Evolutionary conservation across 2,888 invertebrate species (phyloP).

Genomic region (Netelia virgata): DNA sequence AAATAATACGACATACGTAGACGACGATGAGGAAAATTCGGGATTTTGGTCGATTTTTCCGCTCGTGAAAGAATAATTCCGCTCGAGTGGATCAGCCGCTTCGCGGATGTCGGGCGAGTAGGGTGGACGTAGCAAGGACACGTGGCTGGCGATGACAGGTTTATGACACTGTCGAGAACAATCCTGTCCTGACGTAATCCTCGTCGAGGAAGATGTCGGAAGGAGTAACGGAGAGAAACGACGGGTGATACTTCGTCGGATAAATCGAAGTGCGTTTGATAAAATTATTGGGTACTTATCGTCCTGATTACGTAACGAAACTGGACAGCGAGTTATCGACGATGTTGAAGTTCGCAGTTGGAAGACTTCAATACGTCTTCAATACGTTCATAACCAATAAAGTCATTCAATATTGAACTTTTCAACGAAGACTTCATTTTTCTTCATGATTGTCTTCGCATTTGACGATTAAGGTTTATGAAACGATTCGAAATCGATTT

Average conservation of each 20-base stretch:
- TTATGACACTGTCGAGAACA: slow-evolving; percentile 63
- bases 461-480: neutral
- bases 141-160: slow-evolving; percentile 67
- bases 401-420: neutral
- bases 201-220: slow-evolving; percentile 17
- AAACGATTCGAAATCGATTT: neutral
- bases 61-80: slow-evolving; percentile 32
- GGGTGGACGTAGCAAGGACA: slow-evolving; percentile 38
- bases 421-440: neutral
- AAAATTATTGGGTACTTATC: neutral
- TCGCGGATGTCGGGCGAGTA: slow-evolving; percentile 28
- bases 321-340: neutral
- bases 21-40: neutral
- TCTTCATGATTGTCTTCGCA: no score
- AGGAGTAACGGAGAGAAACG: slow-evolving; percentile 26
- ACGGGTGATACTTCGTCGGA: neutral
- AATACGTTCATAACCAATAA: no score
- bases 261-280: slow-evolving; percentile 17
- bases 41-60: neutral
- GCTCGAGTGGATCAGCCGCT: slow-evolving; percentile 52
- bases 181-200: slow-evolving; percentile 63
- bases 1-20: neutral
- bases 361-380: no score
- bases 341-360: neutral
- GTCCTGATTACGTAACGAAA: neutral